Percentiles rank a stretch among this genome's conserved stretches.
These are phyloP conservation scores for Gymnocheta viridis DNA, from an alignment of 2,888 invertebrate genomes.

Conservation along the genomic window DNA sequence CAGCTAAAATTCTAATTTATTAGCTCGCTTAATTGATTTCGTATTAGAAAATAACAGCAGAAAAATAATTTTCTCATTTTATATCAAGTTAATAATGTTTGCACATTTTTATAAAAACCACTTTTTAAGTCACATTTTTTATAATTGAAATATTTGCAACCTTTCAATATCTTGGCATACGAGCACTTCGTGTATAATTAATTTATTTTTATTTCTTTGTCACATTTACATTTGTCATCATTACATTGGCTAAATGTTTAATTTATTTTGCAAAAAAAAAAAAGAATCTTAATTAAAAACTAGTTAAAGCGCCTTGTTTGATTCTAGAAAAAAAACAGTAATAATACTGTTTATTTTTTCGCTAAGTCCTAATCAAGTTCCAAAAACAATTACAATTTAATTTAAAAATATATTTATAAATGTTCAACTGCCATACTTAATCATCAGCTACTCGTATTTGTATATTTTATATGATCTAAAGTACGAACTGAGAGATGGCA, in stretches of 20 bases:
- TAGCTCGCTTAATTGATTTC: neutral
- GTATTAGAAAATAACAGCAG: neutral
- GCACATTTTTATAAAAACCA: neutral
- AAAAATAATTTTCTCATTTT: neutral
- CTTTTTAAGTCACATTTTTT: neutral
- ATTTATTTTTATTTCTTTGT: constrained; percentile 17
- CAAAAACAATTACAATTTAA: constrained; percentile 43
- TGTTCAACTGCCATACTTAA: constrained; percentile 21
- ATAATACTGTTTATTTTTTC: neutral
- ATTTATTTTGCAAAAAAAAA: neutral
- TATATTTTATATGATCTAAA: neutral
- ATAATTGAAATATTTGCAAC: neutral
- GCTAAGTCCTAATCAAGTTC: constrained; percentile 37
- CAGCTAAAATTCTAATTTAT: neutral
- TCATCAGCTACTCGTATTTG: constrained; percentile 21
- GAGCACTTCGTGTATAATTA: constrained; percentile 8
- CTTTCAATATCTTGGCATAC: constrained; percentile 16
- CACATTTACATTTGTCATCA: neutral
- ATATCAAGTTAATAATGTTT: neutral
- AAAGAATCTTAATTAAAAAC: constrained; percentile 37
- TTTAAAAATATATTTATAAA: constrained; percentile 28
- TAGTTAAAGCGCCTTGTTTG: constrained; percentile 7
- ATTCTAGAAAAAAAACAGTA: constrained; percentile 4
- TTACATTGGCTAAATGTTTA: neutral
- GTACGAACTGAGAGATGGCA: neutral